Evolutionary conservation across 2,888 invertebrate species (phyloP), one percentile per base, ranked within the genome.

Genomic region (Unio delphinus): DNA sequence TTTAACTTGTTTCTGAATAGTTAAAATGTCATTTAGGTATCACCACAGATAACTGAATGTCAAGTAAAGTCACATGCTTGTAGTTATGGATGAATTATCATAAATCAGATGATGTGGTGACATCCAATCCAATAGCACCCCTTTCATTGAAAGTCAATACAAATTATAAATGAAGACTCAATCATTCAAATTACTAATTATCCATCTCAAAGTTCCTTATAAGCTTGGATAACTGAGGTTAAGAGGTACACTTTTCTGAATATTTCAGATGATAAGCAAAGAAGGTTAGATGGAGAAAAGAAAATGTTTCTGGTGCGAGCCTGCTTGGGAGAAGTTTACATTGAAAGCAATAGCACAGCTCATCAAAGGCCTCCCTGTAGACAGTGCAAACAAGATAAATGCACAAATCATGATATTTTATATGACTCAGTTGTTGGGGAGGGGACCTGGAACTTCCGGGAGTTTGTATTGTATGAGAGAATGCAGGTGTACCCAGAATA

Each of bases 401-500:
- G 80, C 45, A 65, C 65, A 5, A 77, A 78, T 63, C 18, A 34
- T 28, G 75, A 73, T 55, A 34, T 18, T 34, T 75, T 75, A 45
- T 80, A 68, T 63, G 79, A 78, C 59, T 78, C 80, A 6, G 76
- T 80, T 15, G 68, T 80, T 30, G 79, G 74, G 6, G 80, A 79
- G 55, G 78, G 78, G 3, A 34, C 23, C n/a, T 79, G 79, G 79
- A 79, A 77, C 26, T 83, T 83, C 62, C 65, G 82, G 5, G 83
- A 83, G 73, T 83, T 82, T 79, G 68, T 83, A 15, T 72, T 81
- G 11, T 83, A 79, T 74, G 79, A 80, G 55, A 70, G 68, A 55
- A 70, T 67, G n/a, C 78, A 80, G 45, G 74, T 75, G 20, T 83
- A 83, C 67, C 83, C 83, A 26, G 83, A 82, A 57, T 83, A 80